Conservation (phyloP, 2,113 vertebrate genomes). For the Mohoua ochrocephala region DNA sequence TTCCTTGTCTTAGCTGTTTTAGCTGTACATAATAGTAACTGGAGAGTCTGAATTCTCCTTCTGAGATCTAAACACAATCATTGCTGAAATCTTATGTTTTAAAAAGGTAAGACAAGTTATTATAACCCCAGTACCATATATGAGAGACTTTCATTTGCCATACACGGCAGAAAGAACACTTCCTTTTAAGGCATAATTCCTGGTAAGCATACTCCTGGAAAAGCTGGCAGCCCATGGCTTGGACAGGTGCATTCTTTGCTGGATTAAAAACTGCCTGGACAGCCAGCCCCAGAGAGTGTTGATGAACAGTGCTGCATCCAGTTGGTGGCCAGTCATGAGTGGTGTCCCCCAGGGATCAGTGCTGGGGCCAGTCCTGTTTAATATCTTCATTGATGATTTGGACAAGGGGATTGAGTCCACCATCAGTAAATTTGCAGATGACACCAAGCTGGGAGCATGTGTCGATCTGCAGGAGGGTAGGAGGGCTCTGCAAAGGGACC, state of each 20-base stretch:
- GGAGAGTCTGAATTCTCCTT: neutral
- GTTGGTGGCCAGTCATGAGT: neutral
- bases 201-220: neutral
- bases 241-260: neutral
- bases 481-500: neutral
- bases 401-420: neutral
- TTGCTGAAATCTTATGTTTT: neutral
- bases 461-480: neutral
- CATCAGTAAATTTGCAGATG: neutral
- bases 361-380: neutral
- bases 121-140: neutral
- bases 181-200: constrained; percentile 5
- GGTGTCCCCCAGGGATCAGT: neutral
- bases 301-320: neutral
- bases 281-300: neutral
- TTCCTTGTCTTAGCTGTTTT: neutral
- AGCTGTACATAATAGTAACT: neutral
- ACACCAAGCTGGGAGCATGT: neutral
- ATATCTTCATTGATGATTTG: no score
- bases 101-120: neutral
- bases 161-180: neutral
- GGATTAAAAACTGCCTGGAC: neutral
- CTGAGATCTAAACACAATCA: neutral
- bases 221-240: neutral
- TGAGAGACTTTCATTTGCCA: neutral